phyloP scores from a whole-genome alignment of 2,888 invertebrate genomes.

The Hirudinaria manillensis region DNA sequence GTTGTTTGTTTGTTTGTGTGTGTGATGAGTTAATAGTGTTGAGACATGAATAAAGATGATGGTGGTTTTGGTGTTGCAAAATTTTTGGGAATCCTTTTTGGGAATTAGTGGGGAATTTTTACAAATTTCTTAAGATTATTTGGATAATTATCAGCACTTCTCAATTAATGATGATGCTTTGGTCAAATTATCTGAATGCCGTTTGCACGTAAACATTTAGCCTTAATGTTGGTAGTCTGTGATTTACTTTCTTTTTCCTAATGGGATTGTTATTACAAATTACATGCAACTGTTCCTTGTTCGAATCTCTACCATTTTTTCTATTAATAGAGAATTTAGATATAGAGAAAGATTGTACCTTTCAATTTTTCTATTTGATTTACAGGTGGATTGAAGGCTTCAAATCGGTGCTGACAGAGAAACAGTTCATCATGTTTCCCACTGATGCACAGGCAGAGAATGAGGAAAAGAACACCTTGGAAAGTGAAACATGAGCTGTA shows the following conservation, averaged over 20 bases:
- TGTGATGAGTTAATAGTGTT: background rate
- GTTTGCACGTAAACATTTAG: no score
- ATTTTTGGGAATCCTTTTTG: background rate
- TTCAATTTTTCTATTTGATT: background rate
- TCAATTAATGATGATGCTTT: background rate
- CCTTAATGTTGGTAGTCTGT: no score
- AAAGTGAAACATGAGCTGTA: background rate
- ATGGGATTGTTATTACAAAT: no score
- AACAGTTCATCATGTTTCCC: slow-evolving; percentile 8
- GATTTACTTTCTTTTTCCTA: no score
- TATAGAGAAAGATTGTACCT: background rate
- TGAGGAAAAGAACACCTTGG: background rate
- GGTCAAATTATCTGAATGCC: background rate
- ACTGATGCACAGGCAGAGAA: background rate
- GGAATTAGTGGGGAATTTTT: background rate
- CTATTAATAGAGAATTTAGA: background rate
- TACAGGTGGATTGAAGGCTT: background rate
- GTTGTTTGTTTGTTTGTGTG: background rate
- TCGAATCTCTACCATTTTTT: background rate
- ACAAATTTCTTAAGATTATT: background rate
- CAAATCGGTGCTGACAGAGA: background rate
- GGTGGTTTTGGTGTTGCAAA: background rate
- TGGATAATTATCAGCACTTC: no score
- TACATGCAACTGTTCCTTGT: no score
- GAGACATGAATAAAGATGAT: background rate